Percentiles rank a stretch among this genome's conserved stretches.
phyloP scores from a whole-genome alignment of 2,888 invertebrate genomes.

The Boloria euphrosyne region DNA sequence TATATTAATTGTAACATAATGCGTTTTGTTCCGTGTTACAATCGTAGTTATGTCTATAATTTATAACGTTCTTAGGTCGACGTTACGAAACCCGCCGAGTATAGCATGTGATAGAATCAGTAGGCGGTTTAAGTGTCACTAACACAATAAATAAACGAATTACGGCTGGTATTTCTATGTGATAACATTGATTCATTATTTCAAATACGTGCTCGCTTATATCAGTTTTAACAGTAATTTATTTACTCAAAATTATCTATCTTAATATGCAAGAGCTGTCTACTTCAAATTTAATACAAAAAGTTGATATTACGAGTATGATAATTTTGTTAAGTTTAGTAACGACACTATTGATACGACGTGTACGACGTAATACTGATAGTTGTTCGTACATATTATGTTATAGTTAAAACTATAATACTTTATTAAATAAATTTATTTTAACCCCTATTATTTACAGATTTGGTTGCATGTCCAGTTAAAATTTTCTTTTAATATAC shows the following conservation, averaged over 20 bases:
- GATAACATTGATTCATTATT: constrained; percentile 29
- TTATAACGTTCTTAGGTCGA: constrained; percentile 13
- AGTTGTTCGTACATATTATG: too few species aligned
- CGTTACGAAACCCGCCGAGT: constrained; percentile 22
- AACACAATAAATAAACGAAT: constrained; percentile 28
- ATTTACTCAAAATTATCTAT: neutral
- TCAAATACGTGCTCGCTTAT: constrained; percentile 10
- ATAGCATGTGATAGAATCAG: constrained; percentile 30
- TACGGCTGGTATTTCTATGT: constrained; percentile 17
- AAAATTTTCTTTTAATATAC: neutral
- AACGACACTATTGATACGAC: too few species aligned
- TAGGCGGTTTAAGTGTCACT: constrained; percentile 34
- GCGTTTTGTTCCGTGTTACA: neutral
- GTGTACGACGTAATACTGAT: too few species aligned
- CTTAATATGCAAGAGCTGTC: too few species aligned
- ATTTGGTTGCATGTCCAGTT: neutral
- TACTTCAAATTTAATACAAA: too few species aligned
- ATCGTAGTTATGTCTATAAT: constrained; percentile 12
- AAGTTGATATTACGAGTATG: too few species aligned
- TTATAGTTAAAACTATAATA: too few species aligned
- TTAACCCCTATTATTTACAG: too few species aligned
- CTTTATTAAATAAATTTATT: too few species aligned
- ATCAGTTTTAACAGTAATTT: neutral
- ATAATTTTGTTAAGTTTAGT: too few species aligned
- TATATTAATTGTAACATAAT: neutral